phyloP scores from a whole-genome alignment of 2,888 invertebrate species.

The Pollenia labialis region DNA sequence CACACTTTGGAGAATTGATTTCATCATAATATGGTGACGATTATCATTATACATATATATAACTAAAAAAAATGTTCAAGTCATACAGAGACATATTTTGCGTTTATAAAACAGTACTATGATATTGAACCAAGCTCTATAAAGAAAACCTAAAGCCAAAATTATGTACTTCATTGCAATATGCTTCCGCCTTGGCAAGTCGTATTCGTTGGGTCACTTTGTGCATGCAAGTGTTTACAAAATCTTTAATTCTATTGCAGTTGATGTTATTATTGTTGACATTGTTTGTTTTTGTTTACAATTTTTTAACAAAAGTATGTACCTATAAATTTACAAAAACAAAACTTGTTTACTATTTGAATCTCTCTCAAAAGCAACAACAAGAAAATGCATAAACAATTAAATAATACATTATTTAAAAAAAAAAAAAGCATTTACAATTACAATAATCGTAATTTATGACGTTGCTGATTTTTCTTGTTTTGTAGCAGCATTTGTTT shows the following conservation, averaged over 20 bases:
- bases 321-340: constrained; percentile 23
- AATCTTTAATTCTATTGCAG: neutral
- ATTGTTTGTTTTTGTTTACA: constrained; percentile 30
- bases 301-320: neutral
- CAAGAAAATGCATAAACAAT: neutral
- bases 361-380: neutral
- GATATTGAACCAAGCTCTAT: too few species aligned
- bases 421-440: constrained; percentile 29
- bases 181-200: neutral
- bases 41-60: too few species aligned
- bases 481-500: neutral
- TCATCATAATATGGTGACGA: too few species aligned
- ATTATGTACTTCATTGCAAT: too few species aligned
- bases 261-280: neutral
- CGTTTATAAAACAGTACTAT: too few species aligned
- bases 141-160: too few species aligned
- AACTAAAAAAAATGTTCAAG: too few species aligned
- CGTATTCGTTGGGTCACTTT: neutral
- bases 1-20: too few species aligned
- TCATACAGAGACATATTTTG: too few species aligned
- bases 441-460: constrained; percentile 15
- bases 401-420: neutral
- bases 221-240: neutral
- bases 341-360: constrained; percentile 5
- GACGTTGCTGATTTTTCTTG: constrained; percentile 26